phyloP scores from a whole-genome alignment of 1,140 invertebrate species.

The Drosophila takahashii region DNA sequence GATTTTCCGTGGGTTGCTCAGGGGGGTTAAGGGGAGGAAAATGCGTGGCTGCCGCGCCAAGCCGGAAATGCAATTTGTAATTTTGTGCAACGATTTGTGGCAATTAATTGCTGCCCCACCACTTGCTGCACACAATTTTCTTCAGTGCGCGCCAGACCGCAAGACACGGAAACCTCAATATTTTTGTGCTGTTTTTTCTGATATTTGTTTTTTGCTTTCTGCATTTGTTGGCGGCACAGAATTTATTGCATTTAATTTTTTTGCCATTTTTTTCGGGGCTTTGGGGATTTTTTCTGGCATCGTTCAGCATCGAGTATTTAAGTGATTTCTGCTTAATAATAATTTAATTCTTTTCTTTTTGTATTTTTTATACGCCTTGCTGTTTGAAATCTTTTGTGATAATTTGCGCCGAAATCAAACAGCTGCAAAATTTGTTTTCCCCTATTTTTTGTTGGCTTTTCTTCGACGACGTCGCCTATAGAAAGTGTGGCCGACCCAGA shows the following conservation, averaged over 20 bases:
- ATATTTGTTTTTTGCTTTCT: constrained; percentile 18
- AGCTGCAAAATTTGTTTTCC: constrained; percentile 73
- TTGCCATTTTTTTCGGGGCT: constrained; percentile 34
- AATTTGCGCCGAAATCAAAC: constrained; percentile 80
- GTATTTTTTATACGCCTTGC: constrained; percentile 16
- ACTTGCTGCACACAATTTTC: neutral
- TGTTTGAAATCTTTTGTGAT: constrained; percentile 63
- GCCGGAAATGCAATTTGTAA: constrained; percentile 80
- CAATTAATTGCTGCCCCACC: constrained; percentile 71
- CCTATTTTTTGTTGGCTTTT: constrained; percentile 33
- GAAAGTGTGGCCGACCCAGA: constrained; percentile 68
- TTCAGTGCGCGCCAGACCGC: constrained; percentile 66
- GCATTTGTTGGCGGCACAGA: constrained; percentile 52
- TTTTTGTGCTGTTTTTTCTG: constrained; percentile 33
- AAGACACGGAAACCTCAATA: constrained; percentile 79
- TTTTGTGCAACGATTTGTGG: constrained; percentile 75
- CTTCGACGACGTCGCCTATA: constrained; percentile 57
- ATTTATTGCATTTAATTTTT: constrained; percentile 77
- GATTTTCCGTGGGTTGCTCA: neutral
- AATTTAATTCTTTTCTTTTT: constrained; percentile 40
- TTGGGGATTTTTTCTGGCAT: constrained; percentile 40
- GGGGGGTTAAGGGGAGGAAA: neutral
- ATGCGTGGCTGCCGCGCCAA: constrained; percentile 63
- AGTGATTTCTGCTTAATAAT: constrained; percentile 78
- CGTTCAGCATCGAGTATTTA: constrained; percentile 58